phyloP scores from a whole-genome alignment of 2,888 invertebrate species.

The Apamea sordens region DNA sequence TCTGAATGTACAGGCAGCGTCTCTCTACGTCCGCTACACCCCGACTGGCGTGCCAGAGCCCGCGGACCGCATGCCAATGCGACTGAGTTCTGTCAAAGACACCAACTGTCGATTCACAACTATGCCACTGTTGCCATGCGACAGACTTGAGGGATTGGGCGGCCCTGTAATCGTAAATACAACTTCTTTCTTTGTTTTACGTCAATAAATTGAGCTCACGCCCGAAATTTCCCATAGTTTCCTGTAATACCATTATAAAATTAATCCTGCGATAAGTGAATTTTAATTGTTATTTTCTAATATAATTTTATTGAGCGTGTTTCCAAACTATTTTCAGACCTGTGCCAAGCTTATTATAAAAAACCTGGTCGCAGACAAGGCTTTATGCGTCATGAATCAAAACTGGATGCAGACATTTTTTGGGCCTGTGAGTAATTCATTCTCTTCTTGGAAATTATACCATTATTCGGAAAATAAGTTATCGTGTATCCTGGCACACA shows the following conservation, averaged over 20 bases:
- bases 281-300: background rate
- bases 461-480: background rate
- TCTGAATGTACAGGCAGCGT: conserved; percentile 17
- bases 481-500: background rate
- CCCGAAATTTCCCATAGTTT: background rate
- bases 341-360: conserved; percentile 80
- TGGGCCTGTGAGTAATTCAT: conserved; percentile 79
- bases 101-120: conserved; percentile 85
- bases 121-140: conserved; percentile 78
- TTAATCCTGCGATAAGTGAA: background rate
- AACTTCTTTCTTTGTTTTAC: background rate
- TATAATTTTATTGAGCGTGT: background rate
- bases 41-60: conserved; percentile 74
- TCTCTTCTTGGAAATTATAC: no score
- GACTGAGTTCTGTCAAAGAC: conserved; percentile 81
- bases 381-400: conserved; percentile 86
- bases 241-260: background rate
- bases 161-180: conserved; percentile 78
- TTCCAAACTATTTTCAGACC: conserved; percentile 77
- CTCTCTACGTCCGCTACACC: conserved; percentile 36
- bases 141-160: conserved; percentile 82
- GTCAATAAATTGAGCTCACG: no score
- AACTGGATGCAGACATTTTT: conserved; percentile 88
- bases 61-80: conserved; percentile 82
- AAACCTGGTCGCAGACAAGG: conserved; percentile 86